phyloP scores from a whole-genome alignment of 2,797 vertebrate genomes.

The Scyliorhinus canicula region DNA sequence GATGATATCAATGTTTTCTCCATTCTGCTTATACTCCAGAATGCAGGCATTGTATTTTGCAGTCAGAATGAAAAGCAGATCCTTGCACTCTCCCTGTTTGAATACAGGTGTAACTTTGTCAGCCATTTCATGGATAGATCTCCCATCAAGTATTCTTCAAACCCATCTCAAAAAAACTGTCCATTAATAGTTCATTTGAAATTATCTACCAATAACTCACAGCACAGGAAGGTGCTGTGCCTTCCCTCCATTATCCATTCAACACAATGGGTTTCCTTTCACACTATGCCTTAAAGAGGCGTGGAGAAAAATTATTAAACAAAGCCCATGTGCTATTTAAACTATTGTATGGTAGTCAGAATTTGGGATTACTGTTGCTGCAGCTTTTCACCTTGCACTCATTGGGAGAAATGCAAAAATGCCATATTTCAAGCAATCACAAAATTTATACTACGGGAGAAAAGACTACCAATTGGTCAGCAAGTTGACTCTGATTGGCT shows the following conservation, averaged over 20 bases:
- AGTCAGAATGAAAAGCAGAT: constrained; percentile 91
- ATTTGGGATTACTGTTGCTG: no score
- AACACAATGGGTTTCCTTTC: neutral
- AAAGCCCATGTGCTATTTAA: neutral
- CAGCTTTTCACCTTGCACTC: no score
- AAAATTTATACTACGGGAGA: no score
- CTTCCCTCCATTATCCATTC: neutral
- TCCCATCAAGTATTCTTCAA: neutral
- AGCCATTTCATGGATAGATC: neutral
- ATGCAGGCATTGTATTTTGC: constrained; percentile 98
- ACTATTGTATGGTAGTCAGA: neutral
- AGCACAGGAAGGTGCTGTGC: neutral
- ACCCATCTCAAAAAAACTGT: neutral
- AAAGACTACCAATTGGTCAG: no score
- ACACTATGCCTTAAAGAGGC: neutral
- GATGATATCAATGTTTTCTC: constrained; percentile 94
- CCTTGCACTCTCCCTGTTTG: constrained; percentile 87
- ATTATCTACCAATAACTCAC: neutral
- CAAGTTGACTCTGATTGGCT: no score
- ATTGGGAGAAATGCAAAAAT: no score
- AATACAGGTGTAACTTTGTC: neutral
- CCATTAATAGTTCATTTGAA: neutral
- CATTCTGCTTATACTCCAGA: constrained; percentile 94
- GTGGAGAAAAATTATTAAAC: neutral
- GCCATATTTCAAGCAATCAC: no score